Evolutionary conservation across 2,888 invertebrate genomes (phyloP).

Genomic region (Mayetiola destructor): DNA sequence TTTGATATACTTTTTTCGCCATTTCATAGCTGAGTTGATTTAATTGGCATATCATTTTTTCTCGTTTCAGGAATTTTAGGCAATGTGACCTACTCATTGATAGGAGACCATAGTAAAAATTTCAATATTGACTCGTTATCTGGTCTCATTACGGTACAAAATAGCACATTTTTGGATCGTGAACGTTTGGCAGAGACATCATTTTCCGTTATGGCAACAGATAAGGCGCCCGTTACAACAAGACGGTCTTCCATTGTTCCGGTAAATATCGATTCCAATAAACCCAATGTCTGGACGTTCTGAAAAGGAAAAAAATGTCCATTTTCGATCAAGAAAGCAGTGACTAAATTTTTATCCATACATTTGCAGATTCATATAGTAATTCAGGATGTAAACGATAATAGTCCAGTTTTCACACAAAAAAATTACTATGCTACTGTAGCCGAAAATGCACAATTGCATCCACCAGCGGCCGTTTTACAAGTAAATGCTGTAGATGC

Average conservation of each 20-base stretch:
- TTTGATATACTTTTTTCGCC: neutral
- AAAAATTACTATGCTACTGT: constrained; percentile 64
- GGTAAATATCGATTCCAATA: constrained; percentile 36
- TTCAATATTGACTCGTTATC: constrained; percentile 56
- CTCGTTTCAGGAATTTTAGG: constrained; percentile 48
- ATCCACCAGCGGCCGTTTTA: constrained; percentile 68
- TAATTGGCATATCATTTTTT: constrained; percentile 9
- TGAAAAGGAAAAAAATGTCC: neutral
- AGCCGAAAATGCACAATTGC: constrained; percentile 65
- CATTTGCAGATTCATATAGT: constrained; percentile 50
- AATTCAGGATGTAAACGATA: constrained; percentile 77
- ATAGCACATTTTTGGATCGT: constrained; percentile 59
- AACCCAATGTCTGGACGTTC: neutral
- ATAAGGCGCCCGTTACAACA: constrained; percentile 56
- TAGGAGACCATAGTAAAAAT: constrained; percentile 56
- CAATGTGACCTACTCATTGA: constrained; percentile 58
- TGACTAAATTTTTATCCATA: neutral
- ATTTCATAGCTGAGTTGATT: too few relatives aligned
- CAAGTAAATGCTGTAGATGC: constrained; percentile 68
- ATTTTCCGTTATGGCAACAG: constrained; percentile 65
- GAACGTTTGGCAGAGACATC: constrained; percentile 56
- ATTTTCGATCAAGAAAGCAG: neutral
- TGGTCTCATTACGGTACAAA: constrained; percentile 63
- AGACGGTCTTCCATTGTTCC: constrained; percentile 60
- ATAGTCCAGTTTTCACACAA: constrained; percentile 66